These are phyloP conservation scores for Diarsia rubi DNA, from an alignment of 2,888 invertebrate species.

Conservation along the genomic window DNA sequence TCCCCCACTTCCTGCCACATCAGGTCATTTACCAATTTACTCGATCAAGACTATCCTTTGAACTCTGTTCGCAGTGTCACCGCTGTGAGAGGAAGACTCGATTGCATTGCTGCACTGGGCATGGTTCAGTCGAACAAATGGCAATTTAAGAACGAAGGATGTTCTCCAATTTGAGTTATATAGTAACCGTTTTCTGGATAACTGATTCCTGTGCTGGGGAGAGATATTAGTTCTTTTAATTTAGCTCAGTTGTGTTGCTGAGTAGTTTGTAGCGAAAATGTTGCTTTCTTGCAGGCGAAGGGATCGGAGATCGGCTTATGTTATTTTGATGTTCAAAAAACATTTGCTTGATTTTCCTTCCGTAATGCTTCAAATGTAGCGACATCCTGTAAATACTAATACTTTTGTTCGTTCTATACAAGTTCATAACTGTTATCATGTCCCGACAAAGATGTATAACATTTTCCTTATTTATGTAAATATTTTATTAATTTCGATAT, in stretches of 20 bases:
- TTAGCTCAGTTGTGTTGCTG: background rate
- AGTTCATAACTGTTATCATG: background rate
- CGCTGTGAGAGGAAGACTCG: slow-evolving; percentile 51
- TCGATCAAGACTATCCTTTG: slow-evolving; percentile 76
- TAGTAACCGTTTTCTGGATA: background rate
- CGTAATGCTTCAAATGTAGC: background rate
- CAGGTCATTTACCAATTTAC: slow-evolving; percentile 84
- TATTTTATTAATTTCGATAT: slow-evolving; percentile 10
- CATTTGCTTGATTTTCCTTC: background rate
- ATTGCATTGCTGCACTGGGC: slow-evolving; percentile 51
- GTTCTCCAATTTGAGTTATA: slow-evolving; percentile 2
- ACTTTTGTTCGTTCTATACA: no score
- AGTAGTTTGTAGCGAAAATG: background rate
- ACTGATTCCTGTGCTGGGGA: background rate
- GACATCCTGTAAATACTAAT: background rate
- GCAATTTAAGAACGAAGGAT: background rate
- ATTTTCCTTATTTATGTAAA: slow-evolving; percentile 6
- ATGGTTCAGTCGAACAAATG: slow-evolving; percentile 20
- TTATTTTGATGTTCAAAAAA: background rate
- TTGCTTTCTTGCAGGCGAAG: background rate
- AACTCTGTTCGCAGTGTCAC: slow-evolving; percentile 59
- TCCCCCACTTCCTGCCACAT: slow-evolving; percentile 82
- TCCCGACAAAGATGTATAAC: background rate
- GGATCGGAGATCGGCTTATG: background rate
- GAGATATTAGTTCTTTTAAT: background rate